Conservation (phyloP, 2,888 invertebrate species). For the Cephonodes hylas region DNA sequence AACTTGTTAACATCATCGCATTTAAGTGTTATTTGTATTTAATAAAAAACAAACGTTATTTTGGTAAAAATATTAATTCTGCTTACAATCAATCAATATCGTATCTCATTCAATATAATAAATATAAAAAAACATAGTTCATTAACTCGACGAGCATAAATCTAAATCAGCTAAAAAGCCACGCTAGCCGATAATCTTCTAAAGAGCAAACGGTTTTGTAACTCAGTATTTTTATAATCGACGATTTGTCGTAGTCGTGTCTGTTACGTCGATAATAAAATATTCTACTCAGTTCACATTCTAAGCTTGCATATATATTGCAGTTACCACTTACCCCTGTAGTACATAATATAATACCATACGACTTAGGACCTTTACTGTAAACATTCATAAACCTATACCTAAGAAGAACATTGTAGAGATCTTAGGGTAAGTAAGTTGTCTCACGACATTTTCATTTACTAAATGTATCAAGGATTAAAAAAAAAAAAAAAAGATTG, state of each 20-base stretch:
- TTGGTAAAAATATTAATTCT: neutral
- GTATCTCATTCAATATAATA: conserved; percentile 1
- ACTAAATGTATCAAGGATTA: no score
- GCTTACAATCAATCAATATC: conserved; percentile 7
- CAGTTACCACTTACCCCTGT: no score
- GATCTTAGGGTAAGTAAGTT: no score
- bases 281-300: no score
- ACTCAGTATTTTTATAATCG: neutral
- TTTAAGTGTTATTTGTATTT: neutral
- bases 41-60: neutral
- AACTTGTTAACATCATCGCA: neutral
- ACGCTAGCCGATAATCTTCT: conserved; percentile 65
- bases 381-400: no score
- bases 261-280: no score
- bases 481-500: no score
- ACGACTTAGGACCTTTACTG: no score
- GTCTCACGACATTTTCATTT: no score
- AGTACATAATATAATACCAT: no score
- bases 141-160: conserved; percentile 58
- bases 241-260: conserved; percentile 20
- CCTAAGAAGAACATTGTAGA: no score
- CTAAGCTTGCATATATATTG: no score
- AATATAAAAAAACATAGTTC: conserved; percentile 36
- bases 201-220: conserved; percentile 57
- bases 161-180: conserved; percentile 64